phyloP scores from a whole-genome alignment of 1,140 invertebrate species.

The Uloborus diversus region DNA sequence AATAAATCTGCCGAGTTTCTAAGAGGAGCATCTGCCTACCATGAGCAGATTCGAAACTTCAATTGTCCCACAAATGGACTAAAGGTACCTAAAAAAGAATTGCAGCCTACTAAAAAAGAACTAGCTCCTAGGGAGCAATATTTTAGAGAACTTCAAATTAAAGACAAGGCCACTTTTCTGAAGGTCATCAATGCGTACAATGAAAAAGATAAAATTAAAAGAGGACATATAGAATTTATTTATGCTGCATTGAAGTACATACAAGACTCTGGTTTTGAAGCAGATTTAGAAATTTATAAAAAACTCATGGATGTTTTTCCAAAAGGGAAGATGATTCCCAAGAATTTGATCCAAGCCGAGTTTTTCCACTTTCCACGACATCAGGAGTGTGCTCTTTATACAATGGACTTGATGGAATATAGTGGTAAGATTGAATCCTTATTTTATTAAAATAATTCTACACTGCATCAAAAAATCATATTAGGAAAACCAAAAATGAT shows the following conservation, averaged over 20 bases:
- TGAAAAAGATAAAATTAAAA: constrained; percentile 70
- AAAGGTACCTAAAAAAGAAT: constrained; percentile 16
- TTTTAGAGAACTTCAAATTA: constrained; percentile 71
- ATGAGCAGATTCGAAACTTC: too few species aligned
- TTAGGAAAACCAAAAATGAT: too few species aligned
- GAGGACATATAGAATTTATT: constrained; percentile 93
- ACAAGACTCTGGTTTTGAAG: constrained; percentile 88
- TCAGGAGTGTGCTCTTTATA: constrained; percentile 83
- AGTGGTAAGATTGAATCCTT: constrained; percentile 68
- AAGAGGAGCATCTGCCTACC: too few species aligned
- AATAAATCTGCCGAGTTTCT: too few species aligned
- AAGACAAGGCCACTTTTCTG: constrained; percentile 78
- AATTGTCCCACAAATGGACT: too few species aligned
- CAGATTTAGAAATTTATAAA: constrained; percentile 93
- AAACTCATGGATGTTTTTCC: constrained; percentile 89
- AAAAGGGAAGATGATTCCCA: constrained; percentile 86
- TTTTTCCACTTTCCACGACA: constrained; percentile 94
- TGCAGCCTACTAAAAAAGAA: background rate
- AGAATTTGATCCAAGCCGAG: constrained; percentile 82
- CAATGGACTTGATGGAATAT: constrained; percentile 90
- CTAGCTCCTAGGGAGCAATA: background rate
- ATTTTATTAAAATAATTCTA: too few species aligned
- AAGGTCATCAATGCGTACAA: constrained; percentile 78
- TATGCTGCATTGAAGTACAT: constrained; percentile 86
- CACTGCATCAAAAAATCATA: too few species aligned